Base-by-base conservation (phyloP, 1,140 invertebrate genomes). In the Pogonognathellus flavescens region DNA sequence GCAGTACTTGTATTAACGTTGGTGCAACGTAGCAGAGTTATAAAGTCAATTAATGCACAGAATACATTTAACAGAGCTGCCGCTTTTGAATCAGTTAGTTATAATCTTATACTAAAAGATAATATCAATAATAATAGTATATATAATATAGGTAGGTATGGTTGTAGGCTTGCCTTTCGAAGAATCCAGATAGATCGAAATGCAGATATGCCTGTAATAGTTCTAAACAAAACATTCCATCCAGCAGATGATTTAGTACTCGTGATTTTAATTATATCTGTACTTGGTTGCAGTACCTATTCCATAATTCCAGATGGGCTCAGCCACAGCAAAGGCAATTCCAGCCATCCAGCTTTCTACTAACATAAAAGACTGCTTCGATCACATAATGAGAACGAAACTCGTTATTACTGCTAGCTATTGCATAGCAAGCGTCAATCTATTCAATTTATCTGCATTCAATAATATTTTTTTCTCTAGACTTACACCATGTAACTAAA, bases 191-290 rank as follows among this genome's bases (percentile, higher is more conserved):
- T 76, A 76, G 70, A 76, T 76, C 70, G 49, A 76, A 50, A 76
- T 14, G 25, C n/a, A 41, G 70, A 76, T 76, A 76, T 25, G 70
- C 31, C 31, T 76, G 18, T 25, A 25, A 49, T 49, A 41, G 31
- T 41, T 41, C 14, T 76, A 76, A 76, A 76, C 41, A 76, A 76
- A 76, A 31, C 70, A 76, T 76, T 76, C 70, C 70, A 31, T 76
- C 70, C 16, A 7, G 70, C 18, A 41, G 31, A 41, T 76, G 70
- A 76, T 76, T 76, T 76, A 76, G 70, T 76, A 31, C 31, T 76
- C 70, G 70, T 76, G 70, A 76, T 76, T 76, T 76, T 76, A 76
- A 76, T 76, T 76, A 76, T 76, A 76, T 41, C 31, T 76, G 11
- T 14, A 66, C 18, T 66, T 66, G 62, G 25, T 20, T 25, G 62